Base-by-base conservation (phyloP, 1,140 invertebrate species). In the Papilio machaon region DNA sequence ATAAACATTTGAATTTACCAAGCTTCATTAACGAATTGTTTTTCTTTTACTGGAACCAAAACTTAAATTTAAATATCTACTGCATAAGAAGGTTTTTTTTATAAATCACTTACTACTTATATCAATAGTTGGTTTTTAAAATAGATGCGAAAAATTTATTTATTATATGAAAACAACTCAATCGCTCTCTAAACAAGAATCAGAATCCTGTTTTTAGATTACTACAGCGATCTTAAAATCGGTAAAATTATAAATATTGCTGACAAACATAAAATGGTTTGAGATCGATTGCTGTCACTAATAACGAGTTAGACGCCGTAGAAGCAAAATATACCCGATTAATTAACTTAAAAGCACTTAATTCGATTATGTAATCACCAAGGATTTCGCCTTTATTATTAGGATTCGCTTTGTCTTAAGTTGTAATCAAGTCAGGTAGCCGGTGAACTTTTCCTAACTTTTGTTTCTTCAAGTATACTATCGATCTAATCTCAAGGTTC, bases 331-430 rank as follows among this genome's bases (percentile, higher is more conserved):
- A 10, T 43, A 64, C 19, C 8, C 23, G 38, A 70, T 70, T 30
- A 70, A 70, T 70, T 70, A 70, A 38, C 64, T 70, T 70, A 70
- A 70, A 23, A 70, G 64, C 30, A 38, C 64, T 70, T 70, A 30
- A 70, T 70, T 70, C 30, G 6, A 70, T 70, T 70, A 70, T 38
- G 30, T 70, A 70, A 70, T 70, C 64, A 4, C 30, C 23, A 70
- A 23, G 30, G 64, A 70, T 70, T 70, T 70, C 35, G 9, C 30
- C 64, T 70, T 43, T 70, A 38, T 35, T 70, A 70, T 70, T 70
- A 70, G 64, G 30, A 38, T 35, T 35, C 64, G 30, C 30, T 70
- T 70, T 64, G 23, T 38, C 13, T 70, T 70, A 64, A 64, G 60
- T 64, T 64, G 5, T 70, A 70, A 70, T 70, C 11, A 35, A 70